A percentile compares a stretch with the other conserved stretches of the same genome.
These are phyloP conservation scores for Emydura subglobosa DNA, from an alignment of 2,113 vertebrate genomes.

Conservation along the genomic window DNA sequence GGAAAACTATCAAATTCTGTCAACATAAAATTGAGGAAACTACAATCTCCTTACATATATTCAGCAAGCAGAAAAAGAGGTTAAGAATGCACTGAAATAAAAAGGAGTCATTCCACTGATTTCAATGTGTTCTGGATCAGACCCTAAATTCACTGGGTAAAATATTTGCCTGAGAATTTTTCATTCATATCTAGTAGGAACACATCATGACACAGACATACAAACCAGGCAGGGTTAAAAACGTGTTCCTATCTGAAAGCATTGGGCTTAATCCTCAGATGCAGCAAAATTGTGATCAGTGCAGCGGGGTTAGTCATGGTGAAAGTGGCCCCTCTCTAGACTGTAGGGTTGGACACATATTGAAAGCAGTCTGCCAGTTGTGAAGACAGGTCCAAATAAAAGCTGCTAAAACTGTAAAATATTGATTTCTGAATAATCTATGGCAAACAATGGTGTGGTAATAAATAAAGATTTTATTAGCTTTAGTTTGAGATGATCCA, in stretches of 20 bases:
- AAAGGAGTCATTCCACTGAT: conserved; percentile 42
- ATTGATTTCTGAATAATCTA: conserved; percentile 26
- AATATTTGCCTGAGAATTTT: conserved; percentile 59
- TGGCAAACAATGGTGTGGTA: neutral
- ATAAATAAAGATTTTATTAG: neutral
- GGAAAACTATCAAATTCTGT: neutral
- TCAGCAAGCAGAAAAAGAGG: neutral
- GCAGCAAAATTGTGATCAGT: conserved; percentile 19
- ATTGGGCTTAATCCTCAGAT: conserved; percentile 17
- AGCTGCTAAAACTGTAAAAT: neutral
- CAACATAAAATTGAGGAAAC: neutral
- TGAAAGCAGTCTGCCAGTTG: neutral
- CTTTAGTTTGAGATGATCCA: rapidly evolving
- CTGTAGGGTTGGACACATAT: neutral
- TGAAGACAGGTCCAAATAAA: conserved; percentile 1
- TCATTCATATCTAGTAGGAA: conserved; percentile 40
- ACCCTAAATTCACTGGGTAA: conserved; percentile 15
- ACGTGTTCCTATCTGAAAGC: conserved; percentile 1
- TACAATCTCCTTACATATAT: neutral
- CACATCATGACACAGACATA: conserved; percentile 32
- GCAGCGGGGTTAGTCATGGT: neutral
- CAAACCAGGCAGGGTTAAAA: conserved; percentile 24
- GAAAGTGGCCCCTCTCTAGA: neutral
- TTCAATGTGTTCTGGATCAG: conserved; percentile 67
- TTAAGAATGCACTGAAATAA: neutral